These are phyloP conservation scores for Sialia sialis DNA, from an alignment of 2,113 vertebrate species.

Conservation along the genomic window DNA sequence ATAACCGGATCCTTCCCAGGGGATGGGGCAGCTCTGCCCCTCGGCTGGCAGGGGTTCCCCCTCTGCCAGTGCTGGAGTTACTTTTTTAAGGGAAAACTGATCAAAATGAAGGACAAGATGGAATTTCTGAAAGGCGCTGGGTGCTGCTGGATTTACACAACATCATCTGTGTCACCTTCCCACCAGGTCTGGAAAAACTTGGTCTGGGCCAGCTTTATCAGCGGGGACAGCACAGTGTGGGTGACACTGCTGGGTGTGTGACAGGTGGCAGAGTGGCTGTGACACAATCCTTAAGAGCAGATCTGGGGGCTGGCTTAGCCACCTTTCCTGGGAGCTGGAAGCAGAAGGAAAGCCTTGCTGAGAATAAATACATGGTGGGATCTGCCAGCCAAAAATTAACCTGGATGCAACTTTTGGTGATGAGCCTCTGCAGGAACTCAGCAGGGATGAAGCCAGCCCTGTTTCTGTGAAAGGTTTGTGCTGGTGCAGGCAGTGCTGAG, in stretches of 20 bases:
- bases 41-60: accelerated
- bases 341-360: neutral
- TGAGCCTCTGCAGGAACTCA: accelerated
- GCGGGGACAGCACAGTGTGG: accelerated
- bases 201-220: neutral
- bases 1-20: accelerated
- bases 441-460: neutral
- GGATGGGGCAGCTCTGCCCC: accelerated
- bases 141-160: neutral
- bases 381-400: neutral
- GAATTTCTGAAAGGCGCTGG: neutral
- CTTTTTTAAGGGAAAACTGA: neutral
- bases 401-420: neutral
- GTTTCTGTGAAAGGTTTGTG: accelerated
- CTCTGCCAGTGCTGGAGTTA: neutral
- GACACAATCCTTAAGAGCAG: neutral
- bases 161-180: neutral
- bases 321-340: neutral
- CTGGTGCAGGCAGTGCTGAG: neutral
- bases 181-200: neutral
- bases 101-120: neutral
- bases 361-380: neutral
- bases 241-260: neutral
- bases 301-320: neutral
- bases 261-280: accelerated